These are phyloP conservation scores for Pipra filicauda DNA, from an alignment of 2,113 vertebrate species.

Conservation along the genomic window DNA sequence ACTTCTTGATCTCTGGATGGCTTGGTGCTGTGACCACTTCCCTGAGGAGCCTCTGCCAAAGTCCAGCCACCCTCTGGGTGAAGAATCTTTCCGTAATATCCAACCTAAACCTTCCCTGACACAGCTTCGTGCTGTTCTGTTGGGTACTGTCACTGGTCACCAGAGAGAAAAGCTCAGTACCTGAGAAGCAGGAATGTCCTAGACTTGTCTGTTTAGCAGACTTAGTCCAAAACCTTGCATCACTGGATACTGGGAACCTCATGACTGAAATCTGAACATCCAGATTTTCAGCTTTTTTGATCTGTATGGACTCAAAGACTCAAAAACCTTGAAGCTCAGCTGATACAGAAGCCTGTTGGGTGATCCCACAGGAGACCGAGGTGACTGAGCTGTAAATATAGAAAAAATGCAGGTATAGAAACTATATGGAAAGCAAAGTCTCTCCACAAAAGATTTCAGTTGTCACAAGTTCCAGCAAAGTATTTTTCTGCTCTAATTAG, in stretches of 20 bases:
- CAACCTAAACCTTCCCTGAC: not conserved
- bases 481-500: not conserved
- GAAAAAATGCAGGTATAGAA: not conserved
- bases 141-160: not conserved
- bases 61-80: not conserved
- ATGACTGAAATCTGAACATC: not conserved
- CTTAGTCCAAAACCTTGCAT: not conserved
- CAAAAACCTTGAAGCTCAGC: not conserved
- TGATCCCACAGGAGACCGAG: not conserved
- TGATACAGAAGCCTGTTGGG: not conserved
- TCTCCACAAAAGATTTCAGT: not conserved
- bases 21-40: not conserved
- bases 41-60: not conserved
- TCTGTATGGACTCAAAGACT: not conserved
- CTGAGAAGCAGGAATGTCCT: not conserved
- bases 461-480: not conserved
- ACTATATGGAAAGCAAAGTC: not conserved
- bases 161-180: not conserved
- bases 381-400: not conserved
- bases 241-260: not conserved
- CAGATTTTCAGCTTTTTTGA: not conserved
- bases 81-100: not conserved
- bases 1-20: not conserved
- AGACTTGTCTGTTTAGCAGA: not conserved
- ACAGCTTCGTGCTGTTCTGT: accelerated